Evolutionary conservation across 2,888 invertebrate genomes (phyloP).

Genomic region (Danaus chrysippus): DNA sequence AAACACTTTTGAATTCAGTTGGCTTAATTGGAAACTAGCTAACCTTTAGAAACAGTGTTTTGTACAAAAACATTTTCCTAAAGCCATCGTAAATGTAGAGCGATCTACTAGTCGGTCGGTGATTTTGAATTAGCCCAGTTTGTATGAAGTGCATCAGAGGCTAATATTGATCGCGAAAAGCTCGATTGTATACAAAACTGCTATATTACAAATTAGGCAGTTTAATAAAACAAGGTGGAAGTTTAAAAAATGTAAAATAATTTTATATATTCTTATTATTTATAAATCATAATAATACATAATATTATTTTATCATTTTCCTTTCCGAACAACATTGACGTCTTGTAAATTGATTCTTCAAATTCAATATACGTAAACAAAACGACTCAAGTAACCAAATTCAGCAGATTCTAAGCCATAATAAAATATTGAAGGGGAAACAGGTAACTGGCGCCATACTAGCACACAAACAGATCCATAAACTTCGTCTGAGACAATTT

Average conservation of each 20-base stretch:
- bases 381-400: constrained; percentile 12
- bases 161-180: constrained; percentile 15
- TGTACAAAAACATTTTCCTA: constrained; percentile 13
- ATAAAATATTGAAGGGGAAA: constrained; percentile 32
- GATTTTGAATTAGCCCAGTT: constrained; percentile 15
- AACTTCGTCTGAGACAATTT: constrained; percentile 59
- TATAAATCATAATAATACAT: too few relatives aligned
- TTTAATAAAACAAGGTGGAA: background rate
- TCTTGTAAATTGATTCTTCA: background rate
- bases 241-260: too few relatives aligned
- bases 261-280: too few relatives aligned
- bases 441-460: constrained; percentile 60
- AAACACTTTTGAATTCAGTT: constrained; percentile 11
- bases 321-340: too few relatives aligned
- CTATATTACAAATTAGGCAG: constrained; percentile 3
- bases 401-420: constrained; percentile 27
- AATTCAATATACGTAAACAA: constrained; percentile 8
- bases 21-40: constrained; percentile 16
- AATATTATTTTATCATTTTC: too few relatives aligned
- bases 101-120: constrained; percentile 12
- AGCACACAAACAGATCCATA: constrained; percentile 66
- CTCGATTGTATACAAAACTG: constrained; percentile 6
- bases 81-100: constrained; percentile 11
- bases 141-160: constrained; percentile 11
- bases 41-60: constrained; percentile 16